Evolutionary conservation across 2,888 invertebrate species (phyloP), one percentile per base, ranked within the genome.

Genomic region (Hypercompe scribonia): DNA sequence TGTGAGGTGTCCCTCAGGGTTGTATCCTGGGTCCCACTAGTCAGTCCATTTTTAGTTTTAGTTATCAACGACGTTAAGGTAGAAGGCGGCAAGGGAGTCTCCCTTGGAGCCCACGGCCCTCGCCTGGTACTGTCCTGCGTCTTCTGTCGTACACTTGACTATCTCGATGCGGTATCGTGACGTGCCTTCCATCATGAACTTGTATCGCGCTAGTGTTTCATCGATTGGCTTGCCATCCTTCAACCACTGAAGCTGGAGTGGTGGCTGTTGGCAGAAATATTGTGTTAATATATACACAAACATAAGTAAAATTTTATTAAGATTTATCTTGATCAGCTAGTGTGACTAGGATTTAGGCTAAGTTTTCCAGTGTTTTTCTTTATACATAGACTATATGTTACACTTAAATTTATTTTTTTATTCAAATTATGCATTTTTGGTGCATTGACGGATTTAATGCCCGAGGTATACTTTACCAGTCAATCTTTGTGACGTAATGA

Each of bases 171-270:
- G 96, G 95, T 98, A 98, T 81, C 97, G 97, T 85, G 97, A 97
- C 84, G 97, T 97, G 84, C 97, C 97, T 89, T 98, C 98, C 92
- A 97, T 97, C 77, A 97, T 97, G 94, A 98, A 98, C 89, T 97
- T 97, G 92, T 97, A 98, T 90, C 98, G 97, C 75, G 97, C 95
- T 68, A 96, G 96, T 39, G 96, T 96, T 90, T 99, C 98, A 90
- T 98, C 98, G 84, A 99, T 97, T 73, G 97, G 97, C 90, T 98
- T 98, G 87, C 98, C 98, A 96, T 99, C 99, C 96, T 99, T 99
- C 89, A 98, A 96, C 99, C 99, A 99, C 84, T 96, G 96, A 73
- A 97, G 95, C 90, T 97, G 97, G 83, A 97, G 95, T 84, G 97
- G 96, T 88, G 97, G 96, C 89, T 96, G 92, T 75, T 75, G 84